A percentile compares a stretch with the other conserved stretches of the same genome.
Evolutionary conservation across 2,888 invertebrate genomes (phyloP).

Genomic region (Hartigia nigra): DNA sequence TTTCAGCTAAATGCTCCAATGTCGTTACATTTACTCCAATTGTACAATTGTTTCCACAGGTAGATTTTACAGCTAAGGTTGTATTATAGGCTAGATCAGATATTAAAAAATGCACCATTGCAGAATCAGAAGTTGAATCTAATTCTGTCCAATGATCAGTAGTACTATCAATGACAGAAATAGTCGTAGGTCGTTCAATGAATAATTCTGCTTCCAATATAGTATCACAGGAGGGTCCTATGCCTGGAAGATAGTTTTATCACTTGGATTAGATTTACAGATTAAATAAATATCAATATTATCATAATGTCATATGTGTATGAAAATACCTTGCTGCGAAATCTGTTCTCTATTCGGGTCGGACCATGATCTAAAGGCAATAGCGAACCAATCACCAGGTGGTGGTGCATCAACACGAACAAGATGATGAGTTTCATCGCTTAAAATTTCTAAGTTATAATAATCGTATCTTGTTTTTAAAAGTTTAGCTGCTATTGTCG

Average conservation of each 20-base stretch:
- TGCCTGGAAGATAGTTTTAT: conserved; percentile 68
- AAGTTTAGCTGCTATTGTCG: conserved; percentile 78
- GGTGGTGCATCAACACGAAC: conserved; percentile 75
- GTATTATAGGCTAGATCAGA: conserved; percentile 40
- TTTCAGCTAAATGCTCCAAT: conserved; percentile 35
- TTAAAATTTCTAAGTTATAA: conserved; percentile 71
- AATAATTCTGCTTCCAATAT: conserved; percentile 75
- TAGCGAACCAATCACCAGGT: conserved; percentile 84
- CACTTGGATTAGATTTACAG: neutral
- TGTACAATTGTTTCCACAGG: conserved; percentile 52
- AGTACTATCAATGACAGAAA: conserved; percentile 37
- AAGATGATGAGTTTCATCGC: conserved; percentile 72
- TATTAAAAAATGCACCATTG: conserved; percentile 49
- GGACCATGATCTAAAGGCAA: conserved; percentile 81
- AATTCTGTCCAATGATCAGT: conserved; percentile 36
- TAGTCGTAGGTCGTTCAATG: conserved; percentile 66
- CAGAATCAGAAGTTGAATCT: conserved; percentile 40
- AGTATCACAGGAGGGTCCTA: conserved; percentile 75
- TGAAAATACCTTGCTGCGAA: conserved; percentile 76
- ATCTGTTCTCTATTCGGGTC: conserved; percentile 80
- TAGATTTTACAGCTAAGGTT: conserved; percentile 43
- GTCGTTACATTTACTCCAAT: conserved; percentile 49
- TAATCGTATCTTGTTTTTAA: conserved; percentile 68
- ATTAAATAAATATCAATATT: neutral
- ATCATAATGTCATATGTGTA: neutral